Base-by-base conservation (phyloP, 2,888 invertebrate species). In the Orthosia incerta region DNA sequence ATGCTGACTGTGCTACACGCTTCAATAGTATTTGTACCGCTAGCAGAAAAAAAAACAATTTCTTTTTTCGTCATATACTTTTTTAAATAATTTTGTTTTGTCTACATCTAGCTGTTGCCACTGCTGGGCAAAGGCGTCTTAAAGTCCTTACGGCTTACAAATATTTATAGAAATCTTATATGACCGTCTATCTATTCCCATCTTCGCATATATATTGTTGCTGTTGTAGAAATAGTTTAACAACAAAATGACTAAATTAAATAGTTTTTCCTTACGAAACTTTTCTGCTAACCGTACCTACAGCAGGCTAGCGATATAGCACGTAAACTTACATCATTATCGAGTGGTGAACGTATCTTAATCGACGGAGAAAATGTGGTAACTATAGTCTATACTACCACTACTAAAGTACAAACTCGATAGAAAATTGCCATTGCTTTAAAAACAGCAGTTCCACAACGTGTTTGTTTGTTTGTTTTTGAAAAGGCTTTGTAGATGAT, bases 251-350 rank as follows among this genome's bases (percentile, higher is more conserved):
- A 39, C 9, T 39, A 9, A 39, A 39, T 39, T 7, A 39, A 51
- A 51, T n/a, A 20, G 2, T 5, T 56, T 16, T 26, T 15, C 15
- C 4, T 7, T 16, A 13, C 55, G 9, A 45, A 4, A 4, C 16
- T 55, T 71, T 69, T 76, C 68, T 82, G 45, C 84, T 67, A 72
- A 74, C 88, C 53, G 23, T 86, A 83, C 57, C 39, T 85, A 81
- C 71, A 11, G 1, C 9, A 55, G 20, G 15, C 18, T 26, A 18
- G 39, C 31, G 79, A 79, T 74, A 79, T 68, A 51, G 70, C n/a
- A 79, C 26, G 79, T 81, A 85, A 89, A 88, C 86, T 94, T 93
- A 87, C 91, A 94, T 94, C 95, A 94, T 95, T 95, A 94, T 95
- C 90, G 94, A 94, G 91, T 91, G 91, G 89, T 87, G 74, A 90